Evolutionary conservation across 2,888 invertebrate species (phyloP), one percentile per base, ranked within the genome.

Genomic region (Schizotus pectinicornis): DNA sequence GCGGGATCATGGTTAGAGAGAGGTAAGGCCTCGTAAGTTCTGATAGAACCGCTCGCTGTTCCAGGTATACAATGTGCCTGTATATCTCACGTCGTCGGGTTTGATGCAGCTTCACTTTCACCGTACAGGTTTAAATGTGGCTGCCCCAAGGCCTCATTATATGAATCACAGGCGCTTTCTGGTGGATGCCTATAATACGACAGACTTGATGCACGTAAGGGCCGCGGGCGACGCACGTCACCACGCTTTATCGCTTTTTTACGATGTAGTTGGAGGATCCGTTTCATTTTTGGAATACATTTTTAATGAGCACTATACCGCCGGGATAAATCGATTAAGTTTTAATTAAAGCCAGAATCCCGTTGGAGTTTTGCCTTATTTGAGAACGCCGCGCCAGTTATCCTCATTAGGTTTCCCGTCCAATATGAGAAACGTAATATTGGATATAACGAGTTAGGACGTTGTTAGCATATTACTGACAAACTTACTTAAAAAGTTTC

Each of bases 101-200:
- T 22, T 22, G 53, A 30, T 53, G 53, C 45, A 53, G 37, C 33
- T 53, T 50, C 34, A 46, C 53, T 53, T 53, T 53, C 53, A 53
- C 53, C 42, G 50, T 14, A 43, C 42, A 33, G 30, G 30, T 7
- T 52, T 42, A 9, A 22, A 52, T 33, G 22, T 36, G 35, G 9
- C 32, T 30, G 38, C 31, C 48, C 36, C 33, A 11, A 49, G 46
- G 33, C 38, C 37, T 22, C 22, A 22, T 22, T 22, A 22, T 46
- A 46, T 53, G 53, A 53, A 46, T 53, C 53, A 53, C 37, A 14
- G 37, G 30, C 35, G 38, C 22, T 12, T 13, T 33, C 22, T 36
- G 22, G 22, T 36, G 6, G 38, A 35, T 47, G 22, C 36, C 22
- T n/a, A 22, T 22, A 22, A 22, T 22, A 22, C 22, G 22, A 22